These are phyloP conservation scores for Chrysemys picta DNA, from an alignment of 2,113 vertebrate genomes.

Conservation along the genomic window DNA sequence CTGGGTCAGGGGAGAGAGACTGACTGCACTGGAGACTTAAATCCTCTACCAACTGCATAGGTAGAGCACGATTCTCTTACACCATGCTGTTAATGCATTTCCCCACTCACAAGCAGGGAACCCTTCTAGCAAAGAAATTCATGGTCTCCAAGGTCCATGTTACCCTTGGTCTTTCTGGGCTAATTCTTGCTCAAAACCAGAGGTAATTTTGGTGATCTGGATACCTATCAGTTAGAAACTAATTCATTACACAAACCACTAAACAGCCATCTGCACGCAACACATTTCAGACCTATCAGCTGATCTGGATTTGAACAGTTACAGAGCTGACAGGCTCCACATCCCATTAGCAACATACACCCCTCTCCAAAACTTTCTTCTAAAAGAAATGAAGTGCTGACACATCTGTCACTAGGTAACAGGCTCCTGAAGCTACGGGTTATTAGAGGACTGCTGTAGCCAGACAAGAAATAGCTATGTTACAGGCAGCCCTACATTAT, in stretches of 20 bases:
- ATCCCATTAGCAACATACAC: neutral
- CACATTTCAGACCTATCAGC: neutral
- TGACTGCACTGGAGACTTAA: fast-evolving
- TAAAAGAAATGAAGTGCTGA: neutral
- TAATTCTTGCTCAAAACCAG: neutral
- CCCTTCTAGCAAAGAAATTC: neutral
- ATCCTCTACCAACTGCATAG: neutral
- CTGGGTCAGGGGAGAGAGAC: neutral
- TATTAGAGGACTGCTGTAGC: fast-evolving
- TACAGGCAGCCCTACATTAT: neutral
- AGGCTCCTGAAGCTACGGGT: neutral
- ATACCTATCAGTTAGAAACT: fast-evolving
- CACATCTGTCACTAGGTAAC: neutral
- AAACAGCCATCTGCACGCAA: neutral
- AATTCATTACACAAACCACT: neutral
- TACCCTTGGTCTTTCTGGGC: neutral
- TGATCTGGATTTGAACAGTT: neutral
- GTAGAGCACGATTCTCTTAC: neutral
- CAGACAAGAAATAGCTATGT: neutral
- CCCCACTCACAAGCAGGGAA: neutral
- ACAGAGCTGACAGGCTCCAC: neutral
- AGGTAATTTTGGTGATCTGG: neutral
- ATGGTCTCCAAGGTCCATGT: neutral
- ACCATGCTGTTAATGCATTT: fast-evolving
- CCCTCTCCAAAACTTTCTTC: neutral